Evolutionary conservation across 2,113 vertebrate genomes (phyloP).

Genomic region (Herpailurus yagouaroundi): DNA sequence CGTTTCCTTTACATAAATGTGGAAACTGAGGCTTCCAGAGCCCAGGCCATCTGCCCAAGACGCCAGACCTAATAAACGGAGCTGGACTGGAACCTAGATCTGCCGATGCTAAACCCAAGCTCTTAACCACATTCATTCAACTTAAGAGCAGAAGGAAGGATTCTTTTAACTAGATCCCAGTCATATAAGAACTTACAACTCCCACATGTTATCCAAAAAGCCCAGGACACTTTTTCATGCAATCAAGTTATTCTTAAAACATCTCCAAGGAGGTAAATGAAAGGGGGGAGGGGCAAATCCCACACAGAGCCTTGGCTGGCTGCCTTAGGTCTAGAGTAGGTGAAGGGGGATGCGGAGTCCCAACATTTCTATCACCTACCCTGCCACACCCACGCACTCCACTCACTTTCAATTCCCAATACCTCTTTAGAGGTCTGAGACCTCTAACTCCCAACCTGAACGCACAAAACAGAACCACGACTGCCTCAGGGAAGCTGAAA

Average conservation of each 20-base stretch:
- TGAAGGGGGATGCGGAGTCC: neutral
- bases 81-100: neutral
- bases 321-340: neutral
- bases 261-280: neutral
- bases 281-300: neutral
- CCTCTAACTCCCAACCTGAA: neutral
- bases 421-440: neutral
- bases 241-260: constrained; percentile 21
- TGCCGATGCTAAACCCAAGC: neutral
- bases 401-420: neutral
- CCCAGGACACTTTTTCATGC: neutral
- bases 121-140: neutral
- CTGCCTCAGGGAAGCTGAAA: neutral
- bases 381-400: neutral
- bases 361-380: no score
- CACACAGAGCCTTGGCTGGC: neutral
- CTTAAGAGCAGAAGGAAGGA: neutral
- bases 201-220: neutral
- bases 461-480: neutral
- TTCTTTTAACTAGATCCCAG: neutral
- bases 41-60: neutral
- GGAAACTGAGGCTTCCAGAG: neutral
- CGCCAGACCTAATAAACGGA: neutral
- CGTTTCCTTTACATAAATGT: neutral
- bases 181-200: neutral